Evolutionary conservation across 2,113 vertebrate species (phyloP).

Genomic region (Ariopsis seemanni): DNA sequence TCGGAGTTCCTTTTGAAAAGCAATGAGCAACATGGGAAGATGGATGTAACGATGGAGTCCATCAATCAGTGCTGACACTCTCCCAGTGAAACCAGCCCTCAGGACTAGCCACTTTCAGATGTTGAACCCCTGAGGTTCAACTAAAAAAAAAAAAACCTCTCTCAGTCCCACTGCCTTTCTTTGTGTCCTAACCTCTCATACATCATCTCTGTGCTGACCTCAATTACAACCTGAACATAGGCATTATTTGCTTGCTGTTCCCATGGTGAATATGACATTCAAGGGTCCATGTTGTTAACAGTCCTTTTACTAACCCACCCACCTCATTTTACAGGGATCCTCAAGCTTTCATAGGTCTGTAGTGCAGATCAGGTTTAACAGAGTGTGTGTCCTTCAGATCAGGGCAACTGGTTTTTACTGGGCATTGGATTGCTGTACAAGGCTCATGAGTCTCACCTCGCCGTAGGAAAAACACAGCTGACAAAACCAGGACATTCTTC

Average conservation of each 20-base stretch:
- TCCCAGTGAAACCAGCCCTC: constrained; percentile 5
- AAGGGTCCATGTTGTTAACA: constrained; percentile 59
- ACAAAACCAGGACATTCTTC: constrained; percentile 17
- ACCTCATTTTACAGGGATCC: constrained; percentile 58
- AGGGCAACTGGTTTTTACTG: constrained; percentile 51
- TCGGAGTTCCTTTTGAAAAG: constrained; percentile 34
- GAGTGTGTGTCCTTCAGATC: constrained; percentile 51
- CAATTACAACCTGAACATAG: constrained; percentile 32
- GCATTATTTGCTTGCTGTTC: constrained; percentile 54
- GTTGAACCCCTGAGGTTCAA: not conserved
- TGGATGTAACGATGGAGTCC: constrained; percentile 5
- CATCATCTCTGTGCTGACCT: constrained; percentile 29
- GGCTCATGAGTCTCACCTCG: constrained; percentile 19
- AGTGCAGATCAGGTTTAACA: constrained; percentile 60
- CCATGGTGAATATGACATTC: constrained; percentile 64
- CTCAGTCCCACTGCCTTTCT: not conserved
- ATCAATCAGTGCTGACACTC: constrained; percentile 15
- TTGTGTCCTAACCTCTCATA: constrained; percentile 48
- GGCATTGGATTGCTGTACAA: constrained; percentile 32
- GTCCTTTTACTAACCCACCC: constrained; percentile 51
- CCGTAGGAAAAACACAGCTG: constrained; percentile 36
- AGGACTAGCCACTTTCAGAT: constrained; percentile 31
- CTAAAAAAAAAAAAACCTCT: not conserved
- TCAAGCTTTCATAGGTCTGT: constrained; percentile 46
- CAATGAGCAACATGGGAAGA: constrained; percentile 26